Evolutionary conservation across 92 coral and sea anemone species (phyloP).

Genomic region (Heteractis magnifica): DNA sequence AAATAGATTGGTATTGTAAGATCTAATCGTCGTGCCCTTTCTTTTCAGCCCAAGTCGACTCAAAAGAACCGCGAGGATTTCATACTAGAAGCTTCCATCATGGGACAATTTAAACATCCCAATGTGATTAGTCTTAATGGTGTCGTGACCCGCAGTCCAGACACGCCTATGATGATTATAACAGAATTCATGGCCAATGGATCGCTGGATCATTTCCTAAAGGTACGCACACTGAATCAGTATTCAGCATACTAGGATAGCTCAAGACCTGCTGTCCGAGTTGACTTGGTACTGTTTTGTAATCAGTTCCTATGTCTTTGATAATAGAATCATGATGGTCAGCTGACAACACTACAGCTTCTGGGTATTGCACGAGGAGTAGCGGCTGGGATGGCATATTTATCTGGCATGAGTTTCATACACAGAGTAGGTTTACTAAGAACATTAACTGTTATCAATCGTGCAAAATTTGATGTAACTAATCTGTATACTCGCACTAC

Average conservation of each 20-base stretch:
- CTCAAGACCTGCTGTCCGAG: too few relatives aligned
- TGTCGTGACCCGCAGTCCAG: conserved; percentile 79
- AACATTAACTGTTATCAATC: too few relatives aligned
- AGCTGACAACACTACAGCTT: conserved; percentile 71
- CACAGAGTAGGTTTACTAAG: conserved; percentile 72
- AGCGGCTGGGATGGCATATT: conserved; percentile 92
- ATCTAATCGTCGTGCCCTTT: neutral
- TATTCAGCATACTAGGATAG: neutral
- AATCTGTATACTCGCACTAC: neutral
- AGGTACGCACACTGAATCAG: conserved; percentile 41
- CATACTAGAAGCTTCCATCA: conserved; percentile 90
- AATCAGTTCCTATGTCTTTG: too few relatives aligned
- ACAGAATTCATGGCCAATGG: conserved; percentile 98
- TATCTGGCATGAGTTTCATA: conserved; percentile 83
- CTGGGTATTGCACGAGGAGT: conserved; percentile 92
- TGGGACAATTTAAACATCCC: conserved; percentile 92
- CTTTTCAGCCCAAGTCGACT: conserved; percentile 68
- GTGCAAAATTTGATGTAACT: too few relatives aligned
- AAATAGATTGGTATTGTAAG: too few relatives aligned
- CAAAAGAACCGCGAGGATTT: conserved; percentile 87
- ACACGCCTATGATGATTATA: conserved; percentile 86
- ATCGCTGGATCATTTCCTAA: conserved; percentile 76
- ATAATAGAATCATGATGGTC: conserved; percentile 67
- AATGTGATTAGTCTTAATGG: conserved; percentile 86
- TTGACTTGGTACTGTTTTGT: too few relatives aligned